phyloP scores from a whole-genome alignment of 2,888 invertebrate genomes.

The Acrocera orbiculus region DNA sequence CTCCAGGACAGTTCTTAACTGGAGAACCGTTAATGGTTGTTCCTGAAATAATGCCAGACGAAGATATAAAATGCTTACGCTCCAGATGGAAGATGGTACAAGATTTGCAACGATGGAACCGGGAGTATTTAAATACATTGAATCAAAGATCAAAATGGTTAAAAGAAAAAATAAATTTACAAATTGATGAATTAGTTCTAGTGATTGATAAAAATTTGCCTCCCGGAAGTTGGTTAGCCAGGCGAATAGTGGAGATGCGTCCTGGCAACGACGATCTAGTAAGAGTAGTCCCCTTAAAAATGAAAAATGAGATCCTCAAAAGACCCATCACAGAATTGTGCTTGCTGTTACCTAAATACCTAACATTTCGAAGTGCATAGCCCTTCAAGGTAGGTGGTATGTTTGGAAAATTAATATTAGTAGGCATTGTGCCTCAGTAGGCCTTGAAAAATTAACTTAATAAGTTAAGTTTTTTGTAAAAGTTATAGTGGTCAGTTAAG shows the following conservation, averaged over 20 bases:
- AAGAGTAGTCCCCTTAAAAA: background rate
- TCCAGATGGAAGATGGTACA: slow-evolving; percentile 1
- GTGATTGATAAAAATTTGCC: background rate
- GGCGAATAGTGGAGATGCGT: background rate
- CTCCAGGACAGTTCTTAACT: slow-evolving; percentile 4
- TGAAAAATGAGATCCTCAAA: background rate
- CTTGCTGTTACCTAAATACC: background rate
- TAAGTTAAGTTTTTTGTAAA: too few relatives aligned
- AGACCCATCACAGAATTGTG: background rate
- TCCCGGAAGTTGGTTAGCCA: background rate
- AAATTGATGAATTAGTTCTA: background rate
- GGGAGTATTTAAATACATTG: background rate
- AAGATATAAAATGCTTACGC: background rate
- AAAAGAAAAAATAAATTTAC: too few relatives aligned
- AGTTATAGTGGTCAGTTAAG: too few relatives aligned
- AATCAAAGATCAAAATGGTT: slow-evolving; percentile 1
- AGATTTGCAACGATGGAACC: background rate
- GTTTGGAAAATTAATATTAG: too few relatives aligned
- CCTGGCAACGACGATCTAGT: slow-evolving; percentile 1
- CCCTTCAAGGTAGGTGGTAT: too few relatives aligned
- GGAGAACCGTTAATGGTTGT: background rate
- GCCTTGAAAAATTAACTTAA: too few relatives aligned
- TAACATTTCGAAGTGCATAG: too few relatives aligned
- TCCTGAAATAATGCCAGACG: background rate
- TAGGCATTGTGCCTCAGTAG: too few relatives aligned